Conservation (phyloP, 1,140 invertebrate species). For the Papilio dardanus region DNA sequence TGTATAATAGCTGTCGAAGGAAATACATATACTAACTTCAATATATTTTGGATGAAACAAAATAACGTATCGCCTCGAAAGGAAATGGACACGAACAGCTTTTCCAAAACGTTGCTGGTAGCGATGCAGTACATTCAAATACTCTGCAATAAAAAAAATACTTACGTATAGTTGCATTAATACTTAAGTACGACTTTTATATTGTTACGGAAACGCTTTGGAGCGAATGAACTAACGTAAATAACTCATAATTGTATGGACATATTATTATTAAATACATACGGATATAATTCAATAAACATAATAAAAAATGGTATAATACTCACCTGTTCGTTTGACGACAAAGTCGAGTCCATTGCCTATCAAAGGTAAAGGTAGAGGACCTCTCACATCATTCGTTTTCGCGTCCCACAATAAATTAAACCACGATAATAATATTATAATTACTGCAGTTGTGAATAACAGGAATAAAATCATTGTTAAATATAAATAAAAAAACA, state of each 20-base stretch:
- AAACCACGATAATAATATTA: constrained; percentile 56
- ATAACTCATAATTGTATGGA: too few relatives aligned
- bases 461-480: constrained; percentile 53
- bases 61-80: constrained; percentile 50
- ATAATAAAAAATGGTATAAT: not conserved
- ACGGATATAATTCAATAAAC: too few relatives aligned
- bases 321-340: constrained; percentile 52
- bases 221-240: too few relatives aligned
- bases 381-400: constrained; percentile 53
- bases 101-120: constrained; percentile 49
- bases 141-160: constrained; percentile 53
- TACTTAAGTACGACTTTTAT: too few relatives aligned
- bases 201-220: too few relatives aligned
- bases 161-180: too few relatives aligned
- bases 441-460: constrained; percentile 40
- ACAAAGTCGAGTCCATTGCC: constrained; percentile 62
- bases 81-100: constrained; percentile 49
- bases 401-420: constrained; percentile 49
- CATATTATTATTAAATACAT: too few relatives aligned
- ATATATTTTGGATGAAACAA: constrained; percentile 59
- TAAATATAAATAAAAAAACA: not conserved
- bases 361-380: constrained; percentile 57
- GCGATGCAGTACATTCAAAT: constrained; percentile 48
- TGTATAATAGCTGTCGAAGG: too few relatives aligned
- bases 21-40: constrained; percentile 50